Conservation (phyloP, 2,888 invertebrate genomes). For the Tetragonisca angustula region DNA sequence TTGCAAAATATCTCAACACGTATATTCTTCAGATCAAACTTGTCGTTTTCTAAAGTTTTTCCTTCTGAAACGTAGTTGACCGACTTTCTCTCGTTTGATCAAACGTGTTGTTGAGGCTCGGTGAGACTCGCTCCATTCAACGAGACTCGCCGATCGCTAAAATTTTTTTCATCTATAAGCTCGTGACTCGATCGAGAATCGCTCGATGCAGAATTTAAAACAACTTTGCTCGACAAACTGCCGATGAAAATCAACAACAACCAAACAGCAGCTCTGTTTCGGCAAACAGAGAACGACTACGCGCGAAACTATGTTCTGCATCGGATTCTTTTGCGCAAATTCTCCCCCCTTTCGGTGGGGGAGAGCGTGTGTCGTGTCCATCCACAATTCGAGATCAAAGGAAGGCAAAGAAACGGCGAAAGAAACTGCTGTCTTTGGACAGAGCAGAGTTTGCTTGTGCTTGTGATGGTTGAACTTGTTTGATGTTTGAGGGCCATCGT, state of each 20-base stretch:
- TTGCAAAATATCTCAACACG: background rate
- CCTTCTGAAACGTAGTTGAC: background rate
- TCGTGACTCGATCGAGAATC: slow-evolving; percentile 36
- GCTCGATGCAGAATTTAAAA: slow-evolving; percentile 48
- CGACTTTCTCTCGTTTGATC: background rate
- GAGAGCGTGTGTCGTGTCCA: background rate
- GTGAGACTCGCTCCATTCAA: slow-evolving; percentile 6
- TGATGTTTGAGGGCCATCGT: background rate
- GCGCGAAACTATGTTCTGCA: background rate
- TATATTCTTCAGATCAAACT: too few relatives aligned
- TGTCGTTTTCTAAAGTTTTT: background rate
- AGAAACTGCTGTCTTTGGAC: background rate
- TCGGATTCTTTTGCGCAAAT: background rate
- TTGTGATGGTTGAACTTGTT: background rate
- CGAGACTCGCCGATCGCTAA: slow-evolving; percentile 35
- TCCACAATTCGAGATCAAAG: background rate
- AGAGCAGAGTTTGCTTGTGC: background rate
- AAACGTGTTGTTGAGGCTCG: slow-evolving; percentile 1
- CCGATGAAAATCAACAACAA: background rate
- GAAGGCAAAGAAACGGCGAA: background rate
- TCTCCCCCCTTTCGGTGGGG: too few relatives aligned
- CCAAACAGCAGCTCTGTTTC: background rate
- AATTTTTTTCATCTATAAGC: slow-evolving; percentile 22
- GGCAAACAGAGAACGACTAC: background rate
- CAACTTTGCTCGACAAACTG: too few relatives aligned